Percentiles rank a stretch among this genome's conserved stretches.
Conservation (phyloP, 1,140 invertebrate genomes). For the Drosophila repleta region DNA sequence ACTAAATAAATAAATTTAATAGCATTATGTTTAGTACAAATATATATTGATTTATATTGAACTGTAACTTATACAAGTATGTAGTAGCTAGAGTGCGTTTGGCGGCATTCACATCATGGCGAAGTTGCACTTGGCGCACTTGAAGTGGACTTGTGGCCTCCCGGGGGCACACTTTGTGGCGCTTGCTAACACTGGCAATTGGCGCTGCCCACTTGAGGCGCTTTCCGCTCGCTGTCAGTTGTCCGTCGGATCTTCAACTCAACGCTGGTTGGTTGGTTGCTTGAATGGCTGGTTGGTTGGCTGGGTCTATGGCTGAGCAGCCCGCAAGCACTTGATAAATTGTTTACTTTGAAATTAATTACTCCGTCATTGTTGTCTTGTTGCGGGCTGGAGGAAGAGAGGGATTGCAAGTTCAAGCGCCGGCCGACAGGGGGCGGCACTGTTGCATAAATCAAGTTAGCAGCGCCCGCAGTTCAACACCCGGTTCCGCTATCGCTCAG, state of each 20-base stretch:
- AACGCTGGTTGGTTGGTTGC: constrained; percentile 29
- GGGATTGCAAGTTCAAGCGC: constrained; percentile 33
- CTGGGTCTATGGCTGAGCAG: constrained; percentile 12
- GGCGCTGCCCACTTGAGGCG: constrained; percentile 38
- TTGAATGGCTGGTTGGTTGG: too few species aligned
- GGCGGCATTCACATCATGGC: not conserved
- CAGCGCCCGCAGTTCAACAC: constrained; percentile 71
- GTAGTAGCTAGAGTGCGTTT: not conserved
- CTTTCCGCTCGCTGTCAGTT: constrained; percentile 34
- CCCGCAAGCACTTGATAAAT: constrained; percentile 71
- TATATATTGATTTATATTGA: not conserved
- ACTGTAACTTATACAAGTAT: too few species aligned
- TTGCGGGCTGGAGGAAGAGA: not conserved
- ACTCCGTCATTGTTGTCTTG: constrained; percentile 73
- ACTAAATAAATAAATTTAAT: too few species aligned
- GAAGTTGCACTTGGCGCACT: constrained; percentile 20
- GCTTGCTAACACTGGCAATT: constrained; percentile 42
- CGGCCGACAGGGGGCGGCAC: constrained; percentile 44
- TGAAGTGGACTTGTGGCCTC: constrained; percentile 14
- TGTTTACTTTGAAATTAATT: constrained; percentile 81
- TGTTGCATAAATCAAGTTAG: constrained; percentile 75
- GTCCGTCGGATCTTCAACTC: constrained; percentile 40
- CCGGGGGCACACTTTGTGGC: constrained; percentile 34
- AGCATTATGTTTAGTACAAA: not conserved
- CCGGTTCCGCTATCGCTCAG: constrained; percentile 40